A percentile compares a stretch with the other conserved stretches of the same genome.
These are phyloP conservation scores for Eurystomus glaucurus DNA, from an alignment of 2,797 vertebrate species.

Conservation along the genomic window DNA sequence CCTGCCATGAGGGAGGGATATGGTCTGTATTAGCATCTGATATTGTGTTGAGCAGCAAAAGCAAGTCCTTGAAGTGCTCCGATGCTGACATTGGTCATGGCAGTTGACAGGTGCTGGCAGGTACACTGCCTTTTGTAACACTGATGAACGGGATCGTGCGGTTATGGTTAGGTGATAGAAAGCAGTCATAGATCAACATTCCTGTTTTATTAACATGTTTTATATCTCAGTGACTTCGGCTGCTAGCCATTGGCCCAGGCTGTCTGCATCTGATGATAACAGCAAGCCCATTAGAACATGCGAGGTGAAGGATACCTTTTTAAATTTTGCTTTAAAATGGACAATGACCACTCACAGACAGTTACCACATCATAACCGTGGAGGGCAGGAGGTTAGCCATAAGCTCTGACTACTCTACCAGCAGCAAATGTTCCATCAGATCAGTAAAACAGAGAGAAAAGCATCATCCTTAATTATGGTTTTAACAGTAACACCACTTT, in stretches of 20 bases:
- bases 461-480: neutral
- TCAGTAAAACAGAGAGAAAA: neutral
- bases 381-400: neutral
- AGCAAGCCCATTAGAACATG: neutral
- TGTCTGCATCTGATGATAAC: neutral
- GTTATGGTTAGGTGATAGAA: neutral
- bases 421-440: neutral
- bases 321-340: neutral
- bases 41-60: neutral
- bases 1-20: neutral
- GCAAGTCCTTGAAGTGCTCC: neutral
- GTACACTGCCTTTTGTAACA: neutral
- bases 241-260: neutral
- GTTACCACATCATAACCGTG: rapidly evolving
- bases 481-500: neutral
- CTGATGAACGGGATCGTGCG: neutral
- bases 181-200: neutral
- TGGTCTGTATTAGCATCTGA: neutral
- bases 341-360: neutral
- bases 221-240: neutral
- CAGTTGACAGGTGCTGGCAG: neutral
- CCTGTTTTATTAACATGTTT: neutral
- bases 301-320: neutral
- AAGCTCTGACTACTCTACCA: neutral
- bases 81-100: neutral